Evolutionary conservation across 2,888 invertebrate genomes (phyloP).

Genomic region (Coenonympha arcania): DNA sequence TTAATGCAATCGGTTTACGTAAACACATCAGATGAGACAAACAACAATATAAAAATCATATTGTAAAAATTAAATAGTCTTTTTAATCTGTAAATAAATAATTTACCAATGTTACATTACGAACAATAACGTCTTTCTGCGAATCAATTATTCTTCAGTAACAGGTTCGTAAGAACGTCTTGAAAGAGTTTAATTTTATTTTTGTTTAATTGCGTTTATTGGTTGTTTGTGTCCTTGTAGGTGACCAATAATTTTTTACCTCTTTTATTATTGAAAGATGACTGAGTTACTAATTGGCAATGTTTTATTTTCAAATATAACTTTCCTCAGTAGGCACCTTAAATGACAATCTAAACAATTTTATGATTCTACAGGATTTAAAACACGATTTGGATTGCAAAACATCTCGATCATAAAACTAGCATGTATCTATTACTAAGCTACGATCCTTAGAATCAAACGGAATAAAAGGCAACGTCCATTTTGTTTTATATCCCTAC

Average conservation of each 20-base stretch:
- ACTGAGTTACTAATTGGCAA: too few species aligned
- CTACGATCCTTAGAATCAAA: conserved; percentile 7
- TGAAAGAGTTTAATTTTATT: too few species aligned
- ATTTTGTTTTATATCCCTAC: conserved; percentile 11
- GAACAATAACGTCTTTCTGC: neutral
- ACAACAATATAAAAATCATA: neutral
- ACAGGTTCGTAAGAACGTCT: too few species aligned
- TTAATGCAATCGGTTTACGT: neutral
- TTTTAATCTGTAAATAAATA: neutral
- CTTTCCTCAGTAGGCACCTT: too few species aligned
- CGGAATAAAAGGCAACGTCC: conserved; percentile 4
- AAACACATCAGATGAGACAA: neutral
- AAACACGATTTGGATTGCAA: neutral
- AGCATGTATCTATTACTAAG: conserved; percentile 6
- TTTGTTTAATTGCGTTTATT: too few species aligned
- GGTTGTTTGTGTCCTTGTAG: too few species aligned
- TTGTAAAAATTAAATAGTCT: neutral
- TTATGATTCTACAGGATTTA: too few species aligned
- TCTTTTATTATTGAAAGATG: too few species aligned
- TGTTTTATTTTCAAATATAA: too few species aligned
- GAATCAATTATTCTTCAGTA: too few species aligned
- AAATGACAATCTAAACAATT: too few species aligned
- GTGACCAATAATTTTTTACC: too few species aligned
- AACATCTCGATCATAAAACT: neutral
- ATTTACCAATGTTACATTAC: neutral